Base-by-base conservation (phyloP, 2,797 vertebrate species). In the Decapterus maruadsi region DNA sequence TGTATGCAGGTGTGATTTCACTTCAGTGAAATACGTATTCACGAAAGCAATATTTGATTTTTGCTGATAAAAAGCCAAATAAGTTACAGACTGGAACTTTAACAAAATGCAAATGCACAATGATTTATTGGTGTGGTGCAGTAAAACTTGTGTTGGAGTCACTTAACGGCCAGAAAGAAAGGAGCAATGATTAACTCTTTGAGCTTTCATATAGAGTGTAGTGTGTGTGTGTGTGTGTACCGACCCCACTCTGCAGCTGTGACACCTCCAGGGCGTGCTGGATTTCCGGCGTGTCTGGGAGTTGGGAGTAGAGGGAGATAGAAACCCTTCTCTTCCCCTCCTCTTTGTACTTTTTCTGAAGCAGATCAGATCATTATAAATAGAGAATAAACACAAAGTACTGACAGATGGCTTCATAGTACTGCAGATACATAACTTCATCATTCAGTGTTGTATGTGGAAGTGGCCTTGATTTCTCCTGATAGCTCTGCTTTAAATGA, bases 331-430 rank as follows among this genome's bases (percentile, higher is more conserved):
- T 91, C 83, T 57, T 92, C 9, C 93, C 91, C 0, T 84, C 90
- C 42, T 88, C 90, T 72, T 90, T 89, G 82, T 95, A 94, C 77
- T 92, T 93, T 69, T 81, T 90, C 94, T 95, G 72, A 34, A 74
- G 71, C 0, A 19, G 45, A 26, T 53, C n/a, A 40, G 17, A 48
- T 5, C 17, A 22, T 34, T 34, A 34, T 34, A 34, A 34, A 34
- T 34, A 6, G 31, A 5, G 31, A 34, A 34, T 5, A 34, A 34
- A 34, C 31, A 26, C 6, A 6, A 34, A 34, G 31, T 34, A 5
- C 31, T 34, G 31, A 34, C 31, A 34, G 31, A 34, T 34, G 31
- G 31, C 31, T 34, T 34, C 31, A 34, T 34, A 34, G 31, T 34
- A 6, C 31, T 34, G 31, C 31, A 34, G 31, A 34, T 34, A 34